These are phyloP conservation scores for Zoroaster sp. DNA, from an alignment of 53 echinoderm and acorn worm species.

Conservation along the genomic window DNA sequence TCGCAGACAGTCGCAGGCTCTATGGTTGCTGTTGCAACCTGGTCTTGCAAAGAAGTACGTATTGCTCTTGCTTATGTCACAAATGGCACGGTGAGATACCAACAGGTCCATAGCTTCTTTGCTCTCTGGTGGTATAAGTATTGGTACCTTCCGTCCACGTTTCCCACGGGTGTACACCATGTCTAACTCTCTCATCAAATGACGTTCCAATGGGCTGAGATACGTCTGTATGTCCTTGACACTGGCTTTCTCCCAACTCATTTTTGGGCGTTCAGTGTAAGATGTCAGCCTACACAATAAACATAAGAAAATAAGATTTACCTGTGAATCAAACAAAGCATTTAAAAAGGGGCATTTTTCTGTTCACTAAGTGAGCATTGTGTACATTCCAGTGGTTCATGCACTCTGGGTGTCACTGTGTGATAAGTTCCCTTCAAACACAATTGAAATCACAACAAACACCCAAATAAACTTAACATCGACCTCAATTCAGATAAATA, in stretches of 20 bases:
- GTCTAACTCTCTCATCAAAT: conserved; percentile 8
- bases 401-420: not conserved
- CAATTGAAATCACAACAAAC: not conserved
- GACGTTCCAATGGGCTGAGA: conserved; percentile 42
- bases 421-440: not conserved
- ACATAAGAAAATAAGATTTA: not conserved
- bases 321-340: not conserved
- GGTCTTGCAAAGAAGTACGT: conserved; percentile 62
- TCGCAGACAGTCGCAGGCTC: conserved; percentile 51
- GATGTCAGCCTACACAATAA: not conserved
- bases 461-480: not conserved
- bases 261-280: not conserved
- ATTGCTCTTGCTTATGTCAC: conserved; percentile 17
- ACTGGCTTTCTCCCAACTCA: not conserved
- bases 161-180: conserved; percentile 45
- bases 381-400: not conserved
- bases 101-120: conserved; percentile 34
- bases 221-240: not conserved
- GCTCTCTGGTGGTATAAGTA: conserved; percentile 20
- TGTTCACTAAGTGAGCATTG: not conserved
- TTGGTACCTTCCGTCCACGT: conserved; percentile 42
- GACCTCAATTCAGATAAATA: not conserved
- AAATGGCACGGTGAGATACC: not conserved
- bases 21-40: not conserved
- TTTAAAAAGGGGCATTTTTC: not conserved